Evolutionary conservation across 2,888 invertebrate species (phyloP).

Genomic region (Cataglyphis altisquamis): DNA sequence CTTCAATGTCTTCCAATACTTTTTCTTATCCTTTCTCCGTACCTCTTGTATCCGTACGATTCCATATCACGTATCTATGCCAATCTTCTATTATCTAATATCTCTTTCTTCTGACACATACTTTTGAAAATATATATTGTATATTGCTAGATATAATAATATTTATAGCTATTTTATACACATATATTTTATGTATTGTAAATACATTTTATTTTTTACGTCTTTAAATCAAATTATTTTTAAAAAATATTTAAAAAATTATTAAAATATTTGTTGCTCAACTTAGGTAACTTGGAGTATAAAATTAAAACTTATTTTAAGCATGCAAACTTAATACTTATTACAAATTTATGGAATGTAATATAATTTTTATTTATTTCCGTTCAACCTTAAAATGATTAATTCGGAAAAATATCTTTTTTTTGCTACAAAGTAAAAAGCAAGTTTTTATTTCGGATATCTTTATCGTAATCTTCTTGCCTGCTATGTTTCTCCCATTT

Average conservation of each 20-base stretch:
- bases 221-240: background rate
- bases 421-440: background rate
- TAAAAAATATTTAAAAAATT: background rate
- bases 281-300: background rate
- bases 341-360: background rate
- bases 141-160: background rate
- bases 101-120: background rate
- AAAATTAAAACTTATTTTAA: slow-evolving; percentile 7
- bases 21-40: slow-evolving; percentile 34
- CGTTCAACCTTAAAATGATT: background rate
- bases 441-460: slow-evolving; percentile 24
- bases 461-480: slow-evolving; percentile 15
- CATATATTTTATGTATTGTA: background rate
- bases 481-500: background rate
- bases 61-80: slow-evolving; percentile 34
- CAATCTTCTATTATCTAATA: slow-evolving; percentile 19
- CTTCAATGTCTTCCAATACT: slow-evolving; percentile 45
- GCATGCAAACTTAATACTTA: background rate
- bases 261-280: slow-evolving; percentile 4
- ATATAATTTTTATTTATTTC: background rate
- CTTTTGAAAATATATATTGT: slow-evolving; percentile 3
- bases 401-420: background rate
- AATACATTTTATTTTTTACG: background rate
- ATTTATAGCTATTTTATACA: background rate
- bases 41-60: slow-evolving; percentile 8